Base-by-base conservation (phyloP, 2,888 invertebrate species). In the Archaeoteleia sp. region DNA sequence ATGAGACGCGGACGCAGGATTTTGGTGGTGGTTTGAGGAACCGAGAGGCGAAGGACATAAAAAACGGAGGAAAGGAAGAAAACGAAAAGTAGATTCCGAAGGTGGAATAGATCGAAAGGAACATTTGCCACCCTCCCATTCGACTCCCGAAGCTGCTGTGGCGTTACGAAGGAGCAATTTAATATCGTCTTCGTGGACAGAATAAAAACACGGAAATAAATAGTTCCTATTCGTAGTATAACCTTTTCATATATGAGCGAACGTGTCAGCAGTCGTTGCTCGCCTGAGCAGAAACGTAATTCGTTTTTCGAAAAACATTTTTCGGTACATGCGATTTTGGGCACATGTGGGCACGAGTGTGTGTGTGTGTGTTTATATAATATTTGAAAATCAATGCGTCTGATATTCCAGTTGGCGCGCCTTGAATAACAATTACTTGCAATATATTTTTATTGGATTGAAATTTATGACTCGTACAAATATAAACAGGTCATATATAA, bases 181-280 rank as follows among this genome's bases (percentile, higher is more conserved):
- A 80, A 81, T 81, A 81, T 81, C 79, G 74, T 63, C 77, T 74
- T 71, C 76, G 77, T 75, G 76, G 74, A 69, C 73, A 74, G 79
- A 81, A 81, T 81, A 81, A 80, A 81, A 79, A 80, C 81, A 78
- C 78, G 71, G 67, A 74, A 76, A 80, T 79, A 79, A 79, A 80
- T 80, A 78, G 77, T 77, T 72, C 63, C 58, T 71, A 73, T 75
- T 76, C 72, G 69, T 55, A 40, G 63, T 43, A 43, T 40, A 54
- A 63, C 63, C 48, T 63, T 55, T 42, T 49, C 37, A 37, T 43
- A 32, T 55, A 63, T 46, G 63, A 49, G 49, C 43, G 39, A 30
- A 45, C 49, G 54, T 54, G 54, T 46, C 51, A 54, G 62, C 55
- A 53, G 39, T 46, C 53, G 53, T n/a, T 43, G 49, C 35, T 49